Conservation (phyloP, 2,888 invertebrate genomes). For the Eueremaeus valkanovi region DNA sequence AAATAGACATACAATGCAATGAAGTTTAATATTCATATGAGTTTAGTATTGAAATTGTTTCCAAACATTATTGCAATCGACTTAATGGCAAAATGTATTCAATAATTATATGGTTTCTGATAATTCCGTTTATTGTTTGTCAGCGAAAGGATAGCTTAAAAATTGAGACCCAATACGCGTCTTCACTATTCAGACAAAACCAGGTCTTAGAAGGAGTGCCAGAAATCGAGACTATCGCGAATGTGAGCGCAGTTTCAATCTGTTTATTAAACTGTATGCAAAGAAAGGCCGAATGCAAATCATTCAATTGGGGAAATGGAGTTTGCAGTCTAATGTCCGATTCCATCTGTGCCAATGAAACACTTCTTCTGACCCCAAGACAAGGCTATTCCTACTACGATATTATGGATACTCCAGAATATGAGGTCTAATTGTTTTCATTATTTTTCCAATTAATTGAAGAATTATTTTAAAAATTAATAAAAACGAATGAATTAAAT, state of each 20-base stretch:
- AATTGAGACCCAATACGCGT: conserved; percentile 18
- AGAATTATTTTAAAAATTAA: neutral
- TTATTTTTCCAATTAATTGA: neutral
- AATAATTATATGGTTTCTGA: neutral
- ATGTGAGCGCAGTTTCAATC: neutral
- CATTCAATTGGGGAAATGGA: conserved; percentile 36
- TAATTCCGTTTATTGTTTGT: neutral
- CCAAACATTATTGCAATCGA: neutral
- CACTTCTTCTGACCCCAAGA: conserved; percentile 8
- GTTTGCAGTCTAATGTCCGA: conserved; percentile 24
- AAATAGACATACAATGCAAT: neutral
- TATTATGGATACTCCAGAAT: conserved; percentile 35
- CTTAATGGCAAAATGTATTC: neutral
- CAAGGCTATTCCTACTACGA: conserved; percentile 18
- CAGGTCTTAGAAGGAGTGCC: conserved; percentile 23
- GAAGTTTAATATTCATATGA: neutral
- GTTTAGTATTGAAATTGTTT: neutral
- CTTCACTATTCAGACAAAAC: conserved; percentile 16
- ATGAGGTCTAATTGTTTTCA: conserved; percentile 22
- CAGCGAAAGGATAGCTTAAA: neutral
- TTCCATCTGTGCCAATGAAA: conserved; percentile 31
- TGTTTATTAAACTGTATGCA: conserved; percentile 28
- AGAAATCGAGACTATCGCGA: neutral
- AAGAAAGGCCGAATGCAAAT: neutral
- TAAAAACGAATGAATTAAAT: neutral